Base-by-base conservation (phyloP, 2,888 invertebrate species). In the Ecliptopera silaceata region DNA sequence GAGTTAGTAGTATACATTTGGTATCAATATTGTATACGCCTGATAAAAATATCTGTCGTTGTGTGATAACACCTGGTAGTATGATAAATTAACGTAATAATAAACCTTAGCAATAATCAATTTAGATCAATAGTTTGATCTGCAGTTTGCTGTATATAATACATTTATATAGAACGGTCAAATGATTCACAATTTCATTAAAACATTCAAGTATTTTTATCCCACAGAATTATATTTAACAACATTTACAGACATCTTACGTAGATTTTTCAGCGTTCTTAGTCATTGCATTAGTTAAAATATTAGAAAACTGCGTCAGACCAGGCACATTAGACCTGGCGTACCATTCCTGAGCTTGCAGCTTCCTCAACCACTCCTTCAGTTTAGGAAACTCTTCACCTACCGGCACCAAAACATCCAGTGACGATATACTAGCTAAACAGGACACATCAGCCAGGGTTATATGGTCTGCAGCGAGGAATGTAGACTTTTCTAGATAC, bases 371-470 rank as follows among this genome's bases (percentile, higher is more conserved):
- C 81, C 80, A 80, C 3, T 68, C 69, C 2, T 54, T 56, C 2
- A 78, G 13, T 6, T 71, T 79, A 1, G 59, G 58, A 13, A 64
- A 80, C 38, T 77, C 73, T 4, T 60, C 62, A 0, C 60, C 68
- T 0, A 82, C 34, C 0, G 80, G 77, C 0, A 80, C 63, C 0
- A 77, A 1, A 0, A 56, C 10, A 43, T 74, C 56, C 13, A 78
- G 11, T 0, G 79, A 64, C 0, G 76, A 75, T 0, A 81, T 47
- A 2, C 68, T 70, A 1, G 78, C 64, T 0, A 79, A 67, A 3
- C 69, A 64, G 0, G 80, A 73, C 12, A 82, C 56, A 56, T 82
- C 82, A 18, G 82, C 82, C 3, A 80, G 4, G 0, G 82, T 81
- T 4, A 80, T 36, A 17, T 71, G 61, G 15, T 77, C 66, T 4